These are phyloP conservation scores for Lithobius niger DNA, from an alignment of 1,140 invertebrate species.

Conservation along the genomic window DNA sequence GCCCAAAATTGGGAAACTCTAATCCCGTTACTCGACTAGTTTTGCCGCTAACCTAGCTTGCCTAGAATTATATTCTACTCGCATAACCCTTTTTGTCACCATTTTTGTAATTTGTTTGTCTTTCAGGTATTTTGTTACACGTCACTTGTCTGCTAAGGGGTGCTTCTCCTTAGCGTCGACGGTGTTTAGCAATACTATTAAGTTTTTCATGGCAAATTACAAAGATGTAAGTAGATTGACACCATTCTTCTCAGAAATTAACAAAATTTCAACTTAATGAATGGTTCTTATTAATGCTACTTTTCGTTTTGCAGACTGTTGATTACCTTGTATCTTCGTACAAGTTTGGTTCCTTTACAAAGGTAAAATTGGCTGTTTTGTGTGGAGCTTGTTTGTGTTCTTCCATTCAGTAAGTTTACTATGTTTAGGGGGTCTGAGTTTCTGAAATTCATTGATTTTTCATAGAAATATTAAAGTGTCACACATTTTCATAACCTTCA, in stretches of 20 bases:
- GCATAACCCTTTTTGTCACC: no score
- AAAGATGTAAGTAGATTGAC: constrained; percentile 52
- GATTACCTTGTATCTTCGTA: constrained; percentile 85
- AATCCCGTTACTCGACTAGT: no score
- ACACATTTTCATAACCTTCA: no score
- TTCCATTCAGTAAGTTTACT: no score
- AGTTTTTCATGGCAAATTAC: constrained; percentile 73
- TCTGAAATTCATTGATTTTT: not conserved
- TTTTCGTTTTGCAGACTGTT: constrained; percentile 50
- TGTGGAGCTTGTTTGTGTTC: not conserved
- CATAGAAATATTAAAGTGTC: no score
- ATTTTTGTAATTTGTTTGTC: constrained; percentile 4
- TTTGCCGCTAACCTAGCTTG: no score
- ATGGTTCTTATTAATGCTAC: constrained; percentile 9
- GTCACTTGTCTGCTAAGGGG: constrained; percentile 51
- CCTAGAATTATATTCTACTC: no score
- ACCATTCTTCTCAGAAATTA: constrained; percentile 16
- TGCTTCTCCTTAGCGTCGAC: constrained; percentile 47
- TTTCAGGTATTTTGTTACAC: constrained; percentile 57
- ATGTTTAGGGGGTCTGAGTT: no score
- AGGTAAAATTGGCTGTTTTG: constrained; percentile 35
- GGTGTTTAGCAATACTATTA: constrained; percentile 54
- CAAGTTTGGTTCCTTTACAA: constrained; percentile 84
- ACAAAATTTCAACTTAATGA: constrained; percentile 9
- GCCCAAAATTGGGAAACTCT: no score